Evolutionary conservation across 2,888 invertebrate species (phyloP), one percentile per base, ranked within the genome.

Genomic region (Cheilosia impressa): DNA sequence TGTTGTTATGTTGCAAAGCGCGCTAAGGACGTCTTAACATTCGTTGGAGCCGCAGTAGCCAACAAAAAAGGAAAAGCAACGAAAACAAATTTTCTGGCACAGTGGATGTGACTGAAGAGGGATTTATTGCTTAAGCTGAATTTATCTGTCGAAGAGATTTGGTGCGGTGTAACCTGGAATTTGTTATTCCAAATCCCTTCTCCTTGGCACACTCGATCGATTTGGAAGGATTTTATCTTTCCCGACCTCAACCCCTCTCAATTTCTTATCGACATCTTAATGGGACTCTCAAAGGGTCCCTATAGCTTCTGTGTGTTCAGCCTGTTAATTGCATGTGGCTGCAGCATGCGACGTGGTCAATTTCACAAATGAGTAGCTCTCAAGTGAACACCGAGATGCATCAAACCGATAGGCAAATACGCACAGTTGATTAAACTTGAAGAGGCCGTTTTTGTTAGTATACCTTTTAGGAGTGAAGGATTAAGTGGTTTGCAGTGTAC

Each of bases 101-200:
- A 65, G 47, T 2, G 31, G 47, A 58, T 60, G 17, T 60, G 31
- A 65, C 75, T 68, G 60, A 60, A 58, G 66, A 68, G 41, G 83
- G 68, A 83, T 79, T 83, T 73, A 79, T 78, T 68, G 50, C 43
- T 79, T 79, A 53, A 72, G 65, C 60, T 50, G 65, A 58, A 57
- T 65, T 79, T 79, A 79, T 79, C 71, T 22, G 17, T 58, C 58
- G 65, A 60, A 50, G 53, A 58, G 58, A 52, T 60, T 53, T 55
- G 71, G 47, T 65, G 63, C 34, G 76, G 77, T 62, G 60, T 34
- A 55, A 65, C 65, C 60, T 22, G 58, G 62, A 77, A 76, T 82
- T 82, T 72, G 77, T 50, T 24, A 27, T 27, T 38, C 17, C 10
- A 10, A 65, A 65, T 50, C 15, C 45, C 50, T 38, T 77, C 52